Conservation (phyloP, 2,888 invertebrate genomes). For the Zele albiditarsus region DNA sequence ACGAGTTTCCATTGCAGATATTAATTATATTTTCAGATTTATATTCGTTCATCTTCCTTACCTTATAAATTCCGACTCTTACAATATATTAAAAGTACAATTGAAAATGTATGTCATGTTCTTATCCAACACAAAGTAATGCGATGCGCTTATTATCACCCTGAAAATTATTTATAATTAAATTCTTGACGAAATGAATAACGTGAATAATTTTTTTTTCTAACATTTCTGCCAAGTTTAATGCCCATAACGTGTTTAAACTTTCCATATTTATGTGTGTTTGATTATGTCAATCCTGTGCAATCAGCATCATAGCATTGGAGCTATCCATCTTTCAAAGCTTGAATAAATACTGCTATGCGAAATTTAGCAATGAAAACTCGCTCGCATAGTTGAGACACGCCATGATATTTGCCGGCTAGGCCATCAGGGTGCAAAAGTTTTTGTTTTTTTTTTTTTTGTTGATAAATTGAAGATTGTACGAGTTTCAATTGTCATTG, state of each 20-base stretch:
- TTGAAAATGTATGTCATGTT: conserved; percentile 9
- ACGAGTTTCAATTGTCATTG: conserved; percentile 20
- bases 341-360: conserved; percentile 4
- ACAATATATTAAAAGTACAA: conserved; percentile 34
- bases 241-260: conserved; percentile 14
- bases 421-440: conserved; percentile 47
- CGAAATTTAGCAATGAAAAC: conserved; percentile 43
- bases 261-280: neutral
- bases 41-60: conserved; percentile 17
- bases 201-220: neutral
- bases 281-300: neutral
- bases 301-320: neutral
- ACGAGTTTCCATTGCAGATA: conserved; percentile 32
- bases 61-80: conserved; percentile 43
- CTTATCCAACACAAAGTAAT: neutral
- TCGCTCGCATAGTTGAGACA: conserved; percentile 47
- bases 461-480: conserved; percentile 35
- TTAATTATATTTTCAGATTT: conserved; percentile 1
- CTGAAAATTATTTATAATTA: conserved; percentile 6
- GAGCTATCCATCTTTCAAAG: neutral
- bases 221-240: neutral
- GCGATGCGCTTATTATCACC: neutral
- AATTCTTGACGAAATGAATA: neutral
- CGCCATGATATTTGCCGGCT: conserved; percentile 49
- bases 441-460: neutral